These are phyloP conservation scores for Pheosia gnoma DNA, from an alignment of 2,888 invertebrate species.

Conservation along the genomic window DNA sequence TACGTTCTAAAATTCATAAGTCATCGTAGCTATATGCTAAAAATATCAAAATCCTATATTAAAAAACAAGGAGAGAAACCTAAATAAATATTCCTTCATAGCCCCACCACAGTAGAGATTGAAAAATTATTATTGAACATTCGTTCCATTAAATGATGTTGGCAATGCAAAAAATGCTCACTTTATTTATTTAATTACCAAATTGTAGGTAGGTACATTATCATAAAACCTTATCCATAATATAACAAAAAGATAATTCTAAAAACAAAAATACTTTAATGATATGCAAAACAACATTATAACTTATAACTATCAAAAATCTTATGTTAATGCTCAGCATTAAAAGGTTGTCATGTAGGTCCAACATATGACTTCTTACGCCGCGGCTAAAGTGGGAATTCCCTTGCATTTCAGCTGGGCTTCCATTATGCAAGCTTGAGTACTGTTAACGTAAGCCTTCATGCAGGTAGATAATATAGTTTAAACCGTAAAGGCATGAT, in stretches of 20 bases:
- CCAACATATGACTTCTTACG: neutral
- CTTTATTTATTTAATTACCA: slow-evolving; percentile 30
- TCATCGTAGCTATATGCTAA: slow-evolving; percentile 19
- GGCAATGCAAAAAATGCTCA: slow-evolving; percentile 23
- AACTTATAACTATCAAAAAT: slow-evolving; percentile 35
- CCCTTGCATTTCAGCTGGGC: neutral
- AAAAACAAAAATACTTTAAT: slow-evolving; percentile 51
- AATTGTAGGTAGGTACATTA: slow-evolving; percentile 28
- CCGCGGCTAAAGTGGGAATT: too few relatives aligned
- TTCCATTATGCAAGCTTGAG: too few relatives aligned
- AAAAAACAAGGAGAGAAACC: slow-evolving; percentile 15
- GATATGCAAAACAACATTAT: slow-evolving; percentile 51
- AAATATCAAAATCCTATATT: slow-evolving; percentile 16
- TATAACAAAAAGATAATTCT: slow-evolving; percentile 42
- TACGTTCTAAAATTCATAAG: slow-evolving; percentile 12
- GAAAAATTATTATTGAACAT: slow-evolving; percentile 16
- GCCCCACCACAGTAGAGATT: too few relatives aligned
- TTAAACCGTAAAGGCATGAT: too few relatives aligned
- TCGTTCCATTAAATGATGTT: neutral
- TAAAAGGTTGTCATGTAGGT: slow-evolving; percentile 1
- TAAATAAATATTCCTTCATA: too few relatives aligned
- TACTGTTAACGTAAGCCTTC: too few relatives aligned
- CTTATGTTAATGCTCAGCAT: slow-evolving; percentile 11
- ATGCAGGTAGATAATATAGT: too few relatives aligned
- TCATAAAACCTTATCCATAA: slow-evolving; percentile 23